A percentile compares a stretch with the other conserved stretches of the same genome.
Evolutionary conservation across 2,888 invertebrate species (phyloP).

Genomic region (Rosalia funebris): DNA sequence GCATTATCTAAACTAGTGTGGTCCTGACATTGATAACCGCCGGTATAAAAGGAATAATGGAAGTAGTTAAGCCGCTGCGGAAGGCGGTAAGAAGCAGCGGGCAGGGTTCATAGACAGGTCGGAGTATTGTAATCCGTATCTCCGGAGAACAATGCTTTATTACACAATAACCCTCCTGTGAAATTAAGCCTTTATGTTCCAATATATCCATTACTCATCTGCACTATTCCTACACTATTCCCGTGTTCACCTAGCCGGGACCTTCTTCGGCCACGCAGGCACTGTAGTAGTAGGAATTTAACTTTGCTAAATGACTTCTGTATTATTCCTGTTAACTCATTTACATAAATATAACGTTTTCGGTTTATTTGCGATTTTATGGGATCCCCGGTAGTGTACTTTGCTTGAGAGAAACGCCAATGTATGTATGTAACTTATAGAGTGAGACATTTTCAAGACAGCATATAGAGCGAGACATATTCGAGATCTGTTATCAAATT

Average conservation of each 20-base stretch:
- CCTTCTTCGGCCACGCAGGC: slow-evolving; percentile 38
- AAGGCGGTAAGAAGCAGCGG: slow-evolving; percentile 54
- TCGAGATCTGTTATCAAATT: too few relatives aligned
- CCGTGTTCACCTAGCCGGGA: slow-evolving; percentile 37
- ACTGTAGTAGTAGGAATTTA: slow-evolving; percentile 29
- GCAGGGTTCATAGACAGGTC: slow-evolving; percentile 55
- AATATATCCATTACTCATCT: slow-evolving; percentile 63
- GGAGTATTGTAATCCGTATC: slow-evolving; percentile 59
- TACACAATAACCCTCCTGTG: slow-evolving; percentile 63
- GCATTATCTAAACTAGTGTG: slow-evolving; percentile 11
- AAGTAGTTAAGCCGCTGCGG: slow-evolving; percentile 50
- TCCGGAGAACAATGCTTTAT: slow-evolving; percentile 65
- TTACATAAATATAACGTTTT: slow-evolving; percentile 40
- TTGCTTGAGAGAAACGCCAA: too few relatives aligned
- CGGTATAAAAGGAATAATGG: slow-evolving; percentile 43
- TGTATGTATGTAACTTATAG: too few relatives aligned
- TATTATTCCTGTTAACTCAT: slow-evolving; percentile 34
- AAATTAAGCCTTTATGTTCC: slow-evolving; percentile 64
- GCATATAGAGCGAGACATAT: too few relatives aligned
- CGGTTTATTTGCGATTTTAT: too few relatives aligned
- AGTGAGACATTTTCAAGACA: too few relatives aligned
- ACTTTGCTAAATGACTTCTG: slow-evolving; percentile 35
- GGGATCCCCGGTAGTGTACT: too few relatives aligned
- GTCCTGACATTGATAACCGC: slow-evolving; percentile 27
- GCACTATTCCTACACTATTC: slow-evolving; percentile 53